Evolutionary conservation across 30 jellyfish, hydroid and myxozoan species (phyloP).

Genomic region (Nemopilema nomurai): DNA sequence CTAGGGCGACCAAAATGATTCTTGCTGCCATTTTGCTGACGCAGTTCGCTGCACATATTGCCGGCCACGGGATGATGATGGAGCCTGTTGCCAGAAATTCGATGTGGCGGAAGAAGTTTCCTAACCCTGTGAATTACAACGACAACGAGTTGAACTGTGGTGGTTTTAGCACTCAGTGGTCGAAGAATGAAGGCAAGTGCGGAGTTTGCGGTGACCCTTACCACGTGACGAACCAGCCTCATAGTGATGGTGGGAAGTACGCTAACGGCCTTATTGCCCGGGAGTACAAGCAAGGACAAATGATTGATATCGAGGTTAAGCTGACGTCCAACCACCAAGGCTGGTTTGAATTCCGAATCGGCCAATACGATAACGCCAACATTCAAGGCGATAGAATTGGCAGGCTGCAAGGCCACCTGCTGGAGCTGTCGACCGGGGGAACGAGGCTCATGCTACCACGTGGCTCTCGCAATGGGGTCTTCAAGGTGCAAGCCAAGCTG

Average conservation of each 20-base stretch:
- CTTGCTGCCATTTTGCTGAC: background rate
- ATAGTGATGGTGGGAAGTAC: slow-evolving; percentile 64
- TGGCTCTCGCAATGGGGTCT: slow-evolving; percentile 62
- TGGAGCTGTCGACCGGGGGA: slow-evolving; percentile 74
- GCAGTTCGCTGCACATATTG: background rate
- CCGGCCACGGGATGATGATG: slow-evolving; percentile 78
- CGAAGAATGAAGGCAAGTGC: slow-evolving; percentile 78
- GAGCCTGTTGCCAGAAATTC: slow-evolving; percentile 80
- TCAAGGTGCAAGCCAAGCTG: slow-evolving; percentile 40
- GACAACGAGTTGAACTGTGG: slow-evolving; percentile 91
- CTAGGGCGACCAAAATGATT: background rate
- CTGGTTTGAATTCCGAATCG: slow-evolving; percentile 74
- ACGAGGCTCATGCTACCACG: slow-evolving; percentile 68
- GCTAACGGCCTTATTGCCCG: slow-evolving; percentile 75
- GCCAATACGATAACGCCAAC: slow-evolving; percentile 12
- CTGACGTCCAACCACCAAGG: slow-evolving; percentile 86
- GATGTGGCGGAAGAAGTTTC: slow-evolving; percentile 81
- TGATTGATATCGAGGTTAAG: slow-evolving; percentile 70
- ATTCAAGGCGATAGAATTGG: slow-evolving; percentile 66
- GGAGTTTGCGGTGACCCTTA: slow-evolving; percentile 93
- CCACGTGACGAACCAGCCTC: slow-evolving; percentile 62
- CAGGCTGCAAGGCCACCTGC: slow-evolving; percentile 56
- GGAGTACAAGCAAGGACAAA: slow-evolving; percentile 75
- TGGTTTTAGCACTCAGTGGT: slow-evolving; percentile 70
- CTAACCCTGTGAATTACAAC: slow-evolving; percentile 71